Evolutionary conservation across 1,140 invertebrate genomes (phyloP), one percentile per base, ranked within the genome.

Genomic region (Plectrocnemia conspersa): DNA sequence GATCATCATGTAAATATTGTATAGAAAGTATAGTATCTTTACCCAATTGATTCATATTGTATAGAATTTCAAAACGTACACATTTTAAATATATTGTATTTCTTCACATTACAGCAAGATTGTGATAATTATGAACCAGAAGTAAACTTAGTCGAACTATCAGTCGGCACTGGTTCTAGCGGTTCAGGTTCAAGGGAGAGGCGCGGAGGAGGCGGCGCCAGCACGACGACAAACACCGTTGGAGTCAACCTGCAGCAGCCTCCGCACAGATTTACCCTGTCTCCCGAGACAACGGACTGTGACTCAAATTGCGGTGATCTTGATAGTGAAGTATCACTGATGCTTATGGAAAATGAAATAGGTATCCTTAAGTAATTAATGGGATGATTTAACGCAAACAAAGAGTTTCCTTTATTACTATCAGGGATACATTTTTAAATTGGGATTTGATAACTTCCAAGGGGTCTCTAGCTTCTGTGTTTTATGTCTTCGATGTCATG

Each of bases 261-360:
- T 13, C 36, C 56, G 9, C 52, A 55, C 21, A 47, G 60, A 71
- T 94, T 95, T 66, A 93, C 91, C 0, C 76, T 95, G 4, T 96
- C 91, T 19, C 91, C 93, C 1, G 93, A 96, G 74, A 92, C 90
- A 38, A 97, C 92, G n/a, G 93, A 96, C 64, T 94, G 91, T 70
- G 92, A 93, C 68, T 92, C 88, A 62, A 89, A 90, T 65, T 85
- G 83, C 64, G 83, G 83, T 10, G 90, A 93, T 66, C 76, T 92
- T 41, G 89, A 92, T 64, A 91, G 88, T 65, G 83, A 87, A 63
- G 79, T 86, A 41, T 86, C 84, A 16, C 75, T 87, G 54, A 82
- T 84, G 74, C 72, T 84, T 66, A 82, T 85, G 80, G 83, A 84
- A 60, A 83, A 81, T 64, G 82, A 84, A 61, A 65, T 84, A 19